Percentiles rank a stretch among this genome's conserved stretches.
These are phyloP conservation scores for Cherax destructor DNA, from an alignment of 1,140 invertebrate species.

Conservation along the genomic window DNA sequence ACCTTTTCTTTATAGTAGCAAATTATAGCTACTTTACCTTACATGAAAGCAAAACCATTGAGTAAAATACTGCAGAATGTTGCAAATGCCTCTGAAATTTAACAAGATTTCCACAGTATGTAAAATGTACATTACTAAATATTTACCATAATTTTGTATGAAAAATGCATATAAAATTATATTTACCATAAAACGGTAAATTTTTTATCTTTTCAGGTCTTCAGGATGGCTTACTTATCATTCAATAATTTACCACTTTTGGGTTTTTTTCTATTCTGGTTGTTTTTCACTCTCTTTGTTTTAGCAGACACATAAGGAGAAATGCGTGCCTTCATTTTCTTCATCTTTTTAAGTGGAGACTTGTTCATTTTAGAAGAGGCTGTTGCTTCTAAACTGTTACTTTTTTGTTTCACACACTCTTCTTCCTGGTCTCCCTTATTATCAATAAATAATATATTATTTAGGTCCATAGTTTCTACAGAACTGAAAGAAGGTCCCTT, in stretches of 20 bases:
- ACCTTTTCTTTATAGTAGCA: too few species aligned
- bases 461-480: background rate
- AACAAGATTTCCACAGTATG: background rate
- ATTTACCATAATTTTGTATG: background rate
- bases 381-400: background rate
- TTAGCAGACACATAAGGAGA: constrained; percentile 41
- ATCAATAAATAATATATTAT: constrained; percentile 39
- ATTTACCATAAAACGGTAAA: background rate
- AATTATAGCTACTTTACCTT: too few species aligned
- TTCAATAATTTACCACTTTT: background rate
- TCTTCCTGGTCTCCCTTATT: background rate
- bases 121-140: background rate
- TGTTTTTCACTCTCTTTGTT: constrained; percentile 46
- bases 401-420: background rate
- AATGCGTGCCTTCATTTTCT: background rate
- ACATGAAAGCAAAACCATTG: too few species aligned
- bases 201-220: too few species aligned
- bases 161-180: background rate
- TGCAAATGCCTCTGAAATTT: background rate
- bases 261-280: constrained; percentile 33
- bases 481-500: background rate
- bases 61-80: too few species aligned
- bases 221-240: background rate
- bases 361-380: background rate
- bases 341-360: background rate